These are phyloP conservation scores for Agrilus mali DNA, from an alignment of 2,888 invertebrate species.

Conservation along the genomic window DNA sequence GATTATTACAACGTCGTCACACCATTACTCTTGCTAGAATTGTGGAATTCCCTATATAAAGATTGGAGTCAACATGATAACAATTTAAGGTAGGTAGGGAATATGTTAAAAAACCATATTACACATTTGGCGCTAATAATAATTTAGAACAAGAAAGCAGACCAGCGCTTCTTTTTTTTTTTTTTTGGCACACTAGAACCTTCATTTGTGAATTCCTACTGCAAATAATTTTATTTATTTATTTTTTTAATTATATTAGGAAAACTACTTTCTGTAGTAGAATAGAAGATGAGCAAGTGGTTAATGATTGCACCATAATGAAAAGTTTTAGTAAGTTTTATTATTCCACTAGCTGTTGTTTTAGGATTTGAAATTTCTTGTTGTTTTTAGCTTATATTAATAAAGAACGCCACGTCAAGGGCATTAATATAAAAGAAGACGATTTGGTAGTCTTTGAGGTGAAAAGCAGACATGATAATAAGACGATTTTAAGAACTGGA, in stretches of 20 bases:
- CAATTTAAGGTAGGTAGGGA: conserved; percentile 2
- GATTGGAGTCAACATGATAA: conserved; percentile 3
- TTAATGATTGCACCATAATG: conserved; percentile 1
- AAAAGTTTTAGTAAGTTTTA: conserved; percentile 5
- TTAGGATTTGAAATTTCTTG: neutral
- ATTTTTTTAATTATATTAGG: neutral
- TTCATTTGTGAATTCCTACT: too few species aligned
- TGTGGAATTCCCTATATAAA: conserved; percentile 37
- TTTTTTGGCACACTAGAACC: too few species aligned
- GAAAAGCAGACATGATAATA: conserved; percentile 9
- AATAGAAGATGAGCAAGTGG: conserved; percentile 2
- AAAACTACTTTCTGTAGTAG: neutral
- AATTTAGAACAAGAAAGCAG: too few species aligned
- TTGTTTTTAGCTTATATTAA: conserved; percentile 16
- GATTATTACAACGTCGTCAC: conserved; percentile 47
- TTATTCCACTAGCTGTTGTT: neutral
- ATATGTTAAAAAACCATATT: too few species aligned
- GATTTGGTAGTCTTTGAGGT: conserved; percentile 18
- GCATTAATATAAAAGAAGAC: conserved; percentile 13
- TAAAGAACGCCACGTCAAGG: conserved; percentile 9
- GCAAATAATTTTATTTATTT: neutral
- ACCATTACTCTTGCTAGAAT: conserved; percentile 47
- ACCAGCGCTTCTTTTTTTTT: too few species aligned
- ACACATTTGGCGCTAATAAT: too few species aligned
- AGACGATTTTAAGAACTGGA: conserved; percentile 1